Evolutionary conservation across 2,113 vertebrate genomes (phyloP).

Genomic region (Calyptommatus sinebrachiatus): DNA sequence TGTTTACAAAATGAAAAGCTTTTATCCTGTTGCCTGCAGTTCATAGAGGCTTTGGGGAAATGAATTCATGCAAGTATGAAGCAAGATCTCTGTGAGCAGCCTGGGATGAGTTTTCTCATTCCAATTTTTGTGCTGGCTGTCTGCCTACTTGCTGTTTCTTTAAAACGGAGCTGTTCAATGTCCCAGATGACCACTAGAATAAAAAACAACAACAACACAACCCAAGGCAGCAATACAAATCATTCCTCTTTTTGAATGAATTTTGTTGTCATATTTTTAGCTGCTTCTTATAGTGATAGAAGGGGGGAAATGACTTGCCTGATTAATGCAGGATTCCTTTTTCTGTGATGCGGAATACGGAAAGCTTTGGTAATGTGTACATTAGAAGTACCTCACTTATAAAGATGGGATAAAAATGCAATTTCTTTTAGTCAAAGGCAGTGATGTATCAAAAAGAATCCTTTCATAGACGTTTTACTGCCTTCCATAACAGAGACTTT

Average conservation of each 20-base stretch:
- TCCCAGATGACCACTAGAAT: constrained; percentile 21
- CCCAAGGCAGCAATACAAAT: constrained; percentile 12
- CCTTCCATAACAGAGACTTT: constrained; percentile 3
- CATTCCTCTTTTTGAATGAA: not conserved
- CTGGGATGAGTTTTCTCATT: not conserved
- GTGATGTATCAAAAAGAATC: constrained; percentile 15
- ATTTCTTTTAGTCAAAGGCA: constrained; percentile 40
- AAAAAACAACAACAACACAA: not conserved
- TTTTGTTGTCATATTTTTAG: not conserved
- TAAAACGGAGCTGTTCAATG: not conserved
- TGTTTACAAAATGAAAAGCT: constrained; percentile 56
- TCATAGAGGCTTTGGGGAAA: constrained; percentile 42
- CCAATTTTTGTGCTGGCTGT: constrained; percentile 22
- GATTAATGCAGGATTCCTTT: constrained; percentile 10
- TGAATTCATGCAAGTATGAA: not conserved
- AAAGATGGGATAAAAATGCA: constrained; percentile 38
- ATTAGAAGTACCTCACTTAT: constrained; percentile 15
- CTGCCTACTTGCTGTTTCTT: constrained; percentile 5
- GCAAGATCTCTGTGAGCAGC: constrained; percentile 10
- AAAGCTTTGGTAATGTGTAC: constrained; percentile 16
- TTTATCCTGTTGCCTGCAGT: constrained; percentile 54
- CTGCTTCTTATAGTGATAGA: not conserved
- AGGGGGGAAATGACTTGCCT: constrained; percentile 8
- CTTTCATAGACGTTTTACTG: constrained; percentile 6
- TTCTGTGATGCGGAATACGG: constrained; percentile 4